These are phyloP conservation scores for Apodemus agrarius DNA, from an alignment of 2,797 vertebrate genomes.

Conservation along the genomic window DNA sequence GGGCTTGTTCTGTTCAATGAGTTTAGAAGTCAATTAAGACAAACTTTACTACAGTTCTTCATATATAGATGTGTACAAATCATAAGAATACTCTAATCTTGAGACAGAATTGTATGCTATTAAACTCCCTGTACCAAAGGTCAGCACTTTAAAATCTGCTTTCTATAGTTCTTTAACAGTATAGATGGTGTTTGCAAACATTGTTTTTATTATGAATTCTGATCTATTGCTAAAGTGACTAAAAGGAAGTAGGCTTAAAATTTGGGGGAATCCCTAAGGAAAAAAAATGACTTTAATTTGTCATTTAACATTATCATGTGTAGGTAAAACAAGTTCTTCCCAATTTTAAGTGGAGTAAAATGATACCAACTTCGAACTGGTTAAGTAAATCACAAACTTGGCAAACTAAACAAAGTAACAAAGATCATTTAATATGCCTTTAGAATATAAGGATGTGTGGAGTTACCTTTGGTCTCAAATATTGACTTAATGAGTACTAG, in stretches of 20 bases:
- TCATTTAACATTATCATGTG: conserved; percentile 15
- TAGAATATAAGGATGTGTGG: neutral
- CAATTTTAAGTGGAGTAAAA: neutral
- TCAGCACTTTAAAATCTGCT: neutral
- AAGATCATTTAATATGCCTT: conserved; percentile 2
- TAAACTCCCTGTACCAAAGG: neutral
- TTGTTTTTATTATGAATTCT: conserved; percentile 37
- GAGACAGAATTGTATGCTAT: neutral
- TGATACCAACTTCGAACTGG: neutral
- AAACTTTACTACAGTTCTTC: neutral
- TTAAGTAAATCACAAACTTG: neutral
- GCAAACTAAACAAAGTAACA: neutral
- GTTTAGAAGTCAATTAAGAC: neutral
- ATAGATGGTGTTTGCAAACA: neutral
- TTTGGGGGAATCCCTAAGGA: neutral
- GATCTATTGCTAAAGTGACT: neutral
- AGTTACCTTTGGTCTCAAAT: neutral
- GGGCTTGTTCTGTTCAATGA: neutral
- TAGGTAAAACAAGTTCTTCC: neutral
- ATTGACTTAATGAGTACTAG: neutral
- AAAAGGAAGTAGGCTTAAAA: conserved; percentile 40
- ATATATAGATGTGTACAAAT: neutral
- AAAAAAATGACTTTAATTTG: conserved; percentile 37
- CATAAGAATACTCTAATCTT: neutral
- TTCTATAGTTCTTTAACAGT: neutral